These are phyloP conservation scores for Lerema accius DNA, from an alignment of 1,140 invertebrate species.

Conservation along the genomic window DNA sequence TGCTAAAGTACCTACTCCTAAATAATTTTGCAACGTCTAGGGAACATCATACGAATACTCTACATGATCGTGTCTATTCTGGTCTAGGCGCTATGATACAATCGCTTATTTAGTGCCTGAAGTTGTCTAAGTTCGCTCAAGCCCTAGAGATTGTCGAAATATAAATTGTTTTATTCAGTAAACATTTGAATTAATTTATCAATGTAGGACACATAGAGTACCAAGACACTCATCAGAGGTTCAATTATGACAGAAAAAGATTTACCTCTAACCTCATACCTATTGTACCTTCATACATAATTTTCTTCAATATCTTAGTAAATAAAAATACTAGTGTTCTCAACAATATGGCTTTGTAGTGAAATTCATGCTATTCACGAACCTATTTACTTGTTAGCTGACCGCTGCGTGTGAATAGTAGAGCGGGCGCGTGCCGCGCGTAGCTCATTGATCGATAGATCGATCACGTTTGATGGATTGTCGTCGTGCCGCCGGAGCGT, in stretches of 20 bases:
- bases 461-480: slow-evolving; percentile 71
- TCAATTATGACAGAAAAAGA: too few relatives aligned
- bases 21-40: neutral
- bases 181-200: too few relatives aligned
- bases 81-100: too few relatives aligned
- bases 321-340: neutral
- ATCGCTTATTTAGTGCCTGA: neutral
- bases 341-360: neutral
- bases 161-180: neutral
- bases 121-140: too few relatives aligned
- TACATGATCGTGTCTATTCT: too few relatives aligned
- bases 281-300: too few relatives aligned
- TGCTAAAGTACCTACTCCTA: too few relatives aligned
- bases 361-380: neutral
- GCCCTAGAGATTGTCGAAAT: neutral
- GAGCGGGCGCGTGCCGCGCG: slow-evolving; percentile 27
- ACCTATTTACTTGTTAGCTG: neutral
- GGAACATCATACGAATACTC: neutral
- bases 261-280: too few relatives aligned
- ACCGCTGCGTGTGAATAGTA: slow-evolving; percentile 33
- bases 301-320: neutral
- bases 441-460: slow-evolving; percentile 65
- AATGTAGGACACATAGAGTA: too few relatives aligned
- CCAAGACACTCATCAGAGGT: too few relatives aligned
- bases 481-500: slow-evolving; percentile 57